Evolutionary conservation across 2,888 invertebrate species (phyloP).

Genomic region (Priocnemis perturbator): DNA sequence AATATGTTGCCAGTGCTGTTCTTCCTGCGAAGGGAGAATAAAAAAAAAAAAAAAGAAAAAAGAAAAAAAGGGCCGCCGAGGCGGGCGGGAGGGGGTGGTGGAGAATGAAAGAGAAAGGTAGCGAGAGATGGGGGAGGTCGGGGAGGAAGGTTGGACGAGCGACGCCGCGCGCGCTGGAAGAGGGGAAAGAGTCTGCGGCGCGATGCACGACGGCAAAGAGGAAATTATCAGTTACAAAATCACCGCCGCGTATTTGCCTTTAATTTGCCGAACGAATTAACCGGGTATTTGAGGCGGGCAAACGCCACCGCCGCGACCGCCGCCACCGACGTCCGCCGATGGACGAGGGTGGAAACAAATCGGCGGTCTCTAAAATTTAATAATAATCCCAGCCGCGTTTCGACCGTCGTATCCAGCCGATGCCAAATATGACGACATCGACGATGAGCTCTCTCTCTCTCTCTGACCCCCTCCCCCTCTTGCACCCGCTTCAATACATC

Average conservation of each 20-base stretch:
- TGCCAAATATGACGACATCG: slow-evolving; percentile 36
- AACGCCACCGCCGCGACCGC: slow-evolving; percentile 35
- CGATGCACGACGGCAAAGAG: slow-evolving; percentile 5
- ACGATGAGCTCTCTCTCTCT: slow-evolving; percentile 29
- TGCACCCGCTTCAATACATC: background rate
- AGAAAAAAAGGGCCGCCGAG: too few species aligned
- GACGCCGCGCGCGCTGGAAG: background rate
- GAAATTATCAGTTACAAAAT: slow-evolving; percentile 54
- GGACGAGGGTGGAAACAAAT: slow-evolving; percentile 42
- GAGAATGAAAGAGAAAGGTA: background rate
- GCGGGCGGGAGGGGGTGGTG: too few species aligned
- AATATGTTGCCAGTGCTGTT: slow-evolving; percentile 4
- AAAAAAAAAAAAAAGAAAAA: slow-evolving; percentile 11
- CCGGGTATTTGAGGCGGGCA: slow-evolving; percentile 54
- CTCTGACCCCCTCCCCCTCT: slow-evolving; percentile 11
- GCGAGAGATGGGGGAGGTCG: background rate
- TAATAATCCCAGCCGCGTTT: slow-evolving; percentile 41
- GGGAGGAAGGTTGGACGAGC: background rate
- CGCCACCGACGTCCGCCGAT: slow-evolving; percentile 8
- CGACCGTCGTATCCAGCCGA: slow-evolving; percentile 12
- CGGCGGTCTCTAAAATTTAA: slow-evolving; percentile 47
- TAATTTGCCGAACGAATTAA: slow-evolving; percentile 61
- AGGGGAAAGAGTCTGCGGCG: slow-evolving; percentile 7
- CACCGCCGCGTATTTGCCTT: slow-evolving; percentile 60
- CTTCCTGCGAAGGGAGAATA: slow-evolving; percentile 7